A percentile compares a stretch with the other conserved stretches of the same genome.
phyloP scores from a whole-genome alignment of 2,888 invertebrate genomes.

The Latheticus oryzae region DNA sequence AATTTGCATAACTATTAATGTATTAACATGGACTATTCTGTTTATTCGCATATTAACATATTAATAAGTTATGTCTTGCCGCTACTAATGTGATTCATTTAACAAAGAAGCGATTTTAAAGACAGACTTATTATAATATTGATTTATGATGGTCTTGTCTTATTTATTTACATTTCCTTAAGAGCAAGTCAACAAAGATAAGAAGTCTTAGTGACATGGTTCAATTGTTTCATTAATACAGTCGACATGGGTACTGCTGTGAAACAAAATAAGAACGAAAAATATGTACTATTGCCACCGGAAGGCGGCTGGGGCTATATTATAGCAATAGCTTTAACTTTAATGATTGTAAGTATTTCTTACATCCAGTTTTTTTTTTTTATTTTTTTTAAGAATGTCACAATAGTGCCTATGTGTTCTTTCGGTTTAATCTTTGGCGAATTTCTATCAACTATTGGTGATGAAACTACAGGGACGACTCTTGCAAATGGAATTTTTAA shows the following conservation, averaged over 20 bases:
- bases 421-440: slow-evolving; percentile 79
- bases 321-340: slow-evolving; percentile 77
- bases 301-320: slow-evolving; percentile 85
- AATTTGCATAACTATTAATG: slow-evolving; percentile 25
- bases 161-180: slow-evolving; percentile 11
- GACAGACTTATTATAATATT: no score
- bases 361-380: slow-evolving; percentile 15
- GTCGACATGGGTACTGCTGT: not conserved
- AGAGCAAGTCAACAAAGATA: slow-evolving; percentile 19
- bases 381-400: slow-evolving; percentile 71
- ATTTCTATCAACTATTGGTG: slow-evolving; percentile 74
- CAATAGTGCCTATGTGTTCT: slow-evolving; percentile 75
- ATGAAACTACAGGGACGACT: slow-evolving; percentile 77
- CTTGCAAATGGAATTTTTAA: slow-evolving; percentile 78
- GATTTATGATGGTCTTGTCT: slow-evolving; percentile 22
- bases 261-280: slow-evolving; percentile 7
- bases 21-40: slow-evolving; percentile 9
- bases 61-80: no score
- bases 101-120: no score
- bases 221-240: slow-evolving; percentile 3
- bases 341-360: slow-evolving; percentile 76
- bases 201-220: not conserved
- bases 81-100: no score
- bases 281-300: slow-evolving; percentile 49
- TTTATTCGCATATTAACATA: slow-evolving; percentile 11